These are phyloP conservation scores for Eupithecia subfuscata DNA, from an alignment of 2,888 invertebrate species.

Conservation along the genomic window DNA sequence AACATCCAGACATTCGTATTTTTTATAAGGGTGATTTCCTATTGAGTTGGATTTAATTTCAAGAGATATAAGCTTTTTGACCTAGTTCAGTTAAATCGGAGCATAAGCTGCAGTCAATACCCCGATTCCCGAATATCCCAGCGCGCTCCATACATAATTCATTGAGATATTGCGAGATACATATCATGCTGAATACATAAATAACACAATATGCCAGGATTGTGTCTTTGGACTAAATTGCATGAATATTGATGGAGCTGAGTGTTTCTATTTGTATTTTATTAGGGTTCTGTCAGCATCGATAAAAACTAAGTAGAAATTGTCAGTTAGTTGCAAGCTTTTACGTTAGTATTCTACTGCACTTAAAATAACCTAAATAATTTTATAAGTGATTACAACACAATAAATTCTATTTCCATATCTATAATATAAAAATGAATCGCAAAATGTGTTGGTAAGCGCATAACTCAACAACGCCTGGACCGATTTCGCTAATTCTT, in stretches of 20 bases:
- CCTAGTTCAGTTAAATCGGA: slow-evolving; percentile 12
- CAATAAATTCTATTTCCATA: too few species aligned
- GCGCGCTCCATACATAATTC: slow-evolving; percentile 31
- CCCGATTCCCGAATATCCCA: slow-evolving; percentile 19
- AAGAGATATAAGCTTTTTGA: slow-evolving; percentile 6
- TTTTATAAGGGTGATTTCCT: too few species aligned
- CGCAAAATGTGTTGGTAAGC: too few species aligned
- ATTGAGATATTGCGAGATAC: slow-evolving; percentile 22
- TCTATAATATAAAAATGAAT: too few species aligned
- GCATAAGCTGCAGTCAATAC: slow-evolving; percentile 24
- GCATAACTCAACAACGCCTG: too few species aligned
- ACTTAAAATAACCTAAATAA: not conserved
- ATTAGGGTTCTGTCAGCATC: not conserved
- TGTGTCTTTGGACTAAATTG: slow-evolving; percentile 25
- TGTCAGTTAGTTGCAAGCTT: not conserved
- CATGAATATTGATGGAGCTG: slow-evolving; percentile 21
- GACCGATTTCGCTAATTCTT: too few species aligned
- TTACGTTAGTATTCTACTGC: not conserved
- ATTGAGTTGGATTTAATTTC: not conserved
- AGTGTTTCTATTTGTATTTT: slow-evolving; percentile 12
- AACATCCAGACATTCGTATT: too few species aligned
- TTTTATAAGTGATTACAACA: too few species aligned
- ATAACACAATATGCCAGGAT: slow-evolving; percentile 21
- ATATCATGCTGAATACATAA: slow-evolving; percentile 28
- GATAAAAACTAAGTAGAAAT: not conserved